Evolutionary conservation across 2,797 vertebrate genomes (phyloP), one percentile per base, ranked within the genome.

Genomic region (Xerus rutilus): DNA sequence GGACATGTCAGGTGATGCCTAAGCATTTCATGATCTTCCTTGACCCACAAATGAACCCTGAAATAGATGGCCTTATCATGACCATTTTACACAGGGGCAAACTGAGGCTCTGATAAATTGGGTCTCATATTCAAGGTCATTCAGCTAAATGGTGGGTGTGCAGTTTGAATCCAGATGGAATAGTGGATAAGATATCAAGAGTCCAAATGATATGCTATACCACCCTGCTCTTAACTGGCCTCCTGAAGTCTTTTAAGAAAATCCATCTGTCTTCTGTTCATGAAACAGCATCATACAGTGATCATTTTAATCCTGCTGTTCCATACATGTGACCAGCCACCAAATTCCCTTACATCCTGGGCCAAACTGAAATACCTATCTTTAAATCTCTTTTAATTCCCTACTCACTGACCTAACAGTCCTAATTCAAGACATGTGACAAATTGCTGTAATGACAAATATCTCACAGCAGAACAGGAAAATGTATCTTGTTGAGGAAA

Each of bases 21-120:
- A 59, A 14, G 10, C n/a, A 6, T 6, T 52, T 7, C 25, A 52
- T 39, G 57, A 28, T 70, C 32, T 30, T 69, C 54, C 35, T 45
- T 65, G 67, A 59, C 17, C 43, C 17, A 39, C n/a, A 2, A 18
- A 73, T 49, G 47, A 65, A 45, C 20, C 18, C 9, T 43, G 25
- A 64, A 3, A 67, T 0, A 62, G 30, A 23, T 7, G 45, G 54
- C 20, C n/a, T 43, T 73, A 15, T 25, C 52, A 47, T 10, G 45
- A 43, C 32, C 57, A 18, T 52, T 21, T 67, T 49, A 73, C 15
- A 77, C 57, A 82, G 7, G 83, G 62, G 54, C 5, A 87, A 87
- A 92, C 74, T 15, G 77, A 77, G 65, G 59, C 43, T 70, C 78
- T 18, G 35, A 84, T 43, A 74, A 65, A 84, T 57, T 21, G 72